Base-by-base conservation (phyloP, 2,113 vertebrate genomes). In the Tricholaema leucomelas region DNA sequence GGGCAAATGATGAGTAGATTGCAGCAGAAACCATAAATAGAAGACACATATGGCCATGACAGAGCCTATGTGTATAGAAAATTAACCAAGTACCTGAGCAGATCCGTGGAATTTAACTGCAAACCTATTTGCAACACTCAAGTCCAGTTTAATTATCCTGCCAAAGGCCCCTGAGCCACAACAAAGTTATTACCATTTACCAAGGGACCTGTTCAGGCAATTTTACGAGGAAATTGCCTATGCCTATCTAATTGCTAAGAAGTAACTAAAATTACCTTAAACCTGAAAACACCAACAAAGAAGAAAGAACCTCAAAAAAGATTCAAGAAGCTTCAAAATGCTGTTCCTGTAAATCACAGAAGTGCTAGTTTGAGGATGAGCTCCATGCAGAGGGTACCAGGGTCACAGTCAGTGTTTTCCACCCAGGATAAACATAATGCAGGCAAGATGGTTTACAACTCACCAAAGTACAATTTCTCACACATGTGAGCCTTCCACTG, bases 261-360 rank as follows among this genome's bases (percentile, higher is more conserved):
- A 89, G 75, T 13, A 79, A 52, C 81, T 94, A 87, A 94, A 95
- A 94, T 94, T 91, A 91, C 8, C 27, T 81, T 93, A 75, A 81
- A 52, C 15, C 38, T 88, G 64, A 54, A 71, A 84, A 88, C 36
- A 88, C 20, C 44, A 82, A 81, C 31, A 81, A 81, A 91, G 66
- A 84, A 87, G 48, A 79, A 87, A 82, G 76, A 92, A 91, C 67
- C 67, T 91, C 40, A 31, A 42, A 83, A 61, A 64, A 18, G 17
- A 75, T 71, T 90, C 64, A 91, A 85, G 88, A 80, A 77, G 67
- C 46, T 65, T 93, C 66, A 52, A 2, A 5, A 90, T 36, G 70
- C 81, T 82, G 67, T 73, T 94, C 67, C 78, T 76, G 78, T 79
- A 91, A 88, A 81, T 81, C 72, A 66, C 63, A 59, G 64, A 2